Percentiles rank a stretch among this genome's conserved stretches.
phyloP scores from a whole-genome alignment of 2,797 vertebrate species.

The Acanthurus lineatus region DNA sequence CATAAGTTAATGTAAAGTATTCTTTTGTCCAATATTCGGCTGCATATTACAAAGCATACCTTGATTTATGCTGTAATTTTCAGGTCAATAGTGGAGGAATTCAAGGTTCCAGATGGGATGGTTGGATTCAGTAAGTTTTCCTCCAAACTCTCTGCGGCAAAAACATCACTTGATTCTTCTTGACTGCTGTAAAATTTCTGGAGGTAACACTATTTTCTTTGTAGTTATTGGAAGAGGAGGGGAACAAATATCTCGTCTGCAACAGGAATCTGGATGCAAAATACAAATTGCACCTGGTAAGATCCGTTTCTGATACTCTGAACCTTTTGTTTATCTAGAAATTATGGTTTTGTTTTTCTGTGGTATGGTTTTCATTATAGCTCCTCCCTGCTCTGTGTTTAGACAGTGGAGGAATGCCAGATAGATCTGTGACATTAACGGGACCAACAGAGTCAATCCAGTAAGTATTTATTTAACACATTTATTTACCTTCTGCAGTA shows the following conservation, averaged over 20 bases:
- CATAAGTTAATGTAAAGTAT: fast-evolving
- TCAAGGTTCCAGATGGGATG: constrained; percentile 99
- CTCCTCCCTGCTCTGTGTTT: constrained; percentile 49
- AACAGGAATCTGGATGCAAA: constrained; percentile 98
- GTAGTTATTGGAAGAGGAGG: constrained; percentile 98
- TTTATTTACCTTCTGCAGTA: neutral
- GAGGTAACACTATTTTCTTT: neutral
- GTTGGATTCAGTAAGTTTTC: constrained; percentile 98
- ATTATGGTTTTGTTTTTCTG: neutral
- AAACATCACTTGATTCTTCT: fast-evolving
- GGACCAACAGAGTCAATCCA: constrained; percentile 95
- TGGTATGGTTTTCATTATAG: neutral
- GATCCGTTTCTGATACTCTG: neutral
- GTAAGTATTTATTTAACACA: constrained; percentile 82
- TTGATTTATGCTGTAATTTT: constrained; percentile 30
- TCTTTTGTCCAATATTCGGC: neutral
- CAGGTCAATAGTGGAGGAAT: constrained; percentile 96
- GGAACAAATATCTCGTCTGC: constrained; percentile 98
- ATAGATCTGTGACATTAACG: constrained; percentile 96
- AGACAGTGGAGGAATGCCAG: constrained; percentile 98
- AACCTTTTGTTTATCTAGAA: fast-evolving
- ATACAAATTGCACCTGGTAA: constrained; percentile 99
- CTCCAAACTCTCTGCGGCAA: fast-evolving
- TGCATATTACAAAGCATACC: fast-evolving
- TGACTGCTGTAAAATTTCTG: neutral